phyloP scores from a whole-genome alignment of 2,888 invertebrate species.

The Pyrrhosoma nymphula region DNA sequence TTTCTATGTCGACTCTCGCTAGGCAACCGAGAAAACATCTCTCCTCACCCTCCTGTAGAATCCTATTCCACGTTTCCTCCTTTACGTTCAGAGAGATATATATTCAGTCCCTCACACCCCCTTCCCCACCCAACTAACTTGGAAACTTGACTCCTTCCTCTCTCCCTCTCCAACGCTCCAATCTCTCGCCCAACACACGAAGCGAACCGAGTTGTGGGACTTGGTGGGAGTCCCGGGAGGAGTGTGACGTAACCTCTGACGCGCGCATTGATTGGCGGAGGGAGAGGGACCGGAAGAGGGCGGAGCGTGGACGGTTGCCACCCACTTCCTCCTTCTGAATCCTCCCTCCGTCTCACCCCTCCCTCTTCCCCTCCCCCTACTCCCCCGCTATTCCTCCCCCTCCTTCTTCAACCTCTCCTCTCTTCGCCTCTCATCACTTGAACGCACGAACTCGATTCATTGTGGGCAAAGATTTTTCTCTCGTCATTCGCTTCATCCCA shows the following conservation, averaged over 20 bases:
- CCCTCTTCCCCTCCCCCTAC: not conserved
- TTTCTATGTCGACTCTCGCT: too few species aligned
- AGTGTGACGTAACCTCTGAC: conserved; percentile 61
- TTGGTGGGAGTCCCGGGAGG: not conserved
- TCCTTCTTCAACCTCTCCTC: not conserved
- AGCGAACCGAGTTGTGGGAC: not conserved
- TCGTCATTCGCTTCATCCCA: not conserved
- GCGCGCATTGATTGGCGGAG: conserved; percentile 63
- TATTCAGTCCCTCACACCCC: not conserved
- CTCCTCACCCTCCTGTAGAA: not conserved
- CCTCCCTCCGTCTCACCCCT: not conserved
- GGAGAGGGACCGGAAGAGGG: conserved; percentile 52
- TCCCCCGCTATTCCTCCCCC: not conserved
- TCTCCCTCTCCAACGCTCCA: not conserved
- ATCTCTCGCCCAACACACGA: not conserved
- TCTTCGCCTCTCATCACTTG: not conserved
- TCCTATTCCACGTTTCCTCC: not conserved
- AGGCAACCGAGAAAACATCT: not conserved
- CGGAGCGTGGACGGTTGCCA: conserved; percentile 44
- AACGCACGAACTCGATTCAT: too few species aligned
- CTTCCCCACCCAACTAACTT: not conserved
- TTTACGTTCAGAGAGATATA: not conserved
- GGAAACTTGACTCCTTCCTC: too few species aligned
- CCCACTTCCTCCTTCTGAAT: conserved; percentile 52
- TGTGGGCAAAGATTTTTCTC: not conserved